These are phyloP conservation scores for Ceratoteleas bidentatus DNA, from an alignment of 1,140 invertebrate genomes.

Conservation along the genomic window DNA sequence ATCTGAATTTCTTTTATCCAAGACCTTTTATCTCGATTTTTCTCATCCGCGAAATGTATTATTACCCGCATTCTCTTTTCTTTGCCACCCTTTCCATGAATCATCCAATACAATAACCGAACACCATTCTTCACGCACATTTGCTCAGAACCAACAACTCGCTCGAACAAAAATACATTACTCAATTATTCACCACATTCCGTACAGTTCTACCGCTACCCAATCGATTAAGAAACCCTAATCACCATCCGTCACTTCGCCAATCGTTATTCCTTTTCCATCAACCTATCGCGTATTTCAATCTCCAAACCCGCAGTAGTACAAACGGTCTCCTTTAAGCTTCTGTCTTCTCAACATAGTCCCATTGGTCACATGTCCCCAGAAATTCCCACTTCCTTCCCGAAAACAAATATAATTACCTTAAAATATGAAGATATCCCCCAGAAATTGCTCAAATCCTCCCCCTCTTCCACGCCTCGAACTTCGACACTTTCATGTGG, in stretches of 20 bases:
- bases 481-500: slow-evolving; percentile 35
- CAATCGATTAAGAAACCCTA: slow-evolving; percentile 28
- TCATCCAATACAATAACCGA: too few relatives aligned
- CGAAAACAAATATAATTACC: too few relatives aligned
- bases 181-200: slow-evolving; percentile 30
- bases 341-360: too few relatives aligned
- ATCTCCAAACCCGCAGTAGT: neutral
- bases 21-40: too few relatives aligned
- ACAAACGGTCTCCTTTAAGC: too few relatives aligned
- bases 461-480: slow-evolving; percentile 17
- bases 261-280: slow-evolving; percentile 9
- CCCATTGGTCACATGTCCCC: too few relatives aligned
- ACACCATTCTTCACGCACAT: neutral
- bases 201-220: slow-evolving; percentile 9
- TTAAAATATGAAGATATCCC: neutral
- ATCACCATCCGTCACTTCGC: slow-evolving; percentile 16
- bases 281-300: slow-evolving; percentile 12
- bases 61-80: too few relatives aligned
- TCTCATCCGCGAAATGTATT: too few relatives aligned
- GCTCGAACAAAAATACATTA: slow-evolving; percentile 3
- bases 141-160: neutral
- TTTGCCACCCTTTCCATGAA: too few relatives aligned
- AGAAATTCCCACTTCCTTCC: too few relatives aligned
- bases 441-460: neutral
- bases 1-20: too few relatives aligned